These are phyloP conservation scores for Trachemys scripta DNA, from an alignment of 2,113 vertebrate genomes.

Conservation along the genomic window DNA sequence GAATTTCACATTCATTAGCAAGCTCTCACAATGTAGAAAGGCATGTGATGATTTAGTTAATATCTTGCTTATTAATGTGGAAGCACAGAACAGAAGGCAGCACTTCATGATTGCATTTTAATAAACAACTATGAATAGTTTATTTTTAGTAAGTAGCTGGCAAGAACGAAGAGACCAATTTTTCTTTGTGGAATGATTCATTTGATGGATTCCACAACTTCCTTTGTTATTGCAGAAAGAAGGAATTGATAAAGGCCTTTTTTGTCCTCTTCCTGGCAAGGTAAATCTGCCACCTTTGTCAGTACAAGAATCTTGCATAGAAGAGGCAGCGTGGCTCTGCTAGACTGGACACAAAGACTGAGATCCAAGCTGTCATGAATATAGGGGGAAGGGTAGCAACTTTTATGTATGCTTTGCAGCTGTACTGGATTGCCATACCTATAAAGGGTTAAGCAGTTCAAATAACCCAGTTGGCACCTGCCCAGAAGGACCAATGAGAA, in stretches of 20 bases:
- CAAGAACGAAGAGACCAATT: background rate
- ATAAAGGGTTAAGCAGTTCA: too few species aligned
- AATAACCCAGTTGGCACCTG: too few species aligned
- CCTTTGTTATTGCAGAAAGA: background rate
- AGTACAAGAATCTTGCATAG: background rate
- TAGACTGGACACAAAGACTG: background rate
- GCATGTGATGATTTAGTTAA: slow-evolving; percentile 69
- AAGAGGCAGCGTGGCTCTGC: background rate
- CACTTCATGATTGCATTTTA: slow-evolving; percentile 64
- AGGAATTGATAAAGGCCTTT: background rate
- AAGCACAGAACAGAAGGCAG: slow-evolving; percentile 62
- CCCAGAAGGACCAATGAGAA: too few species aligned
- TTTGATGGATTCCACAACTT: background rate
- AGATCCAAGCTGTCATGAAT: background rate
- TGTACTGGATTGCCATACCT: too few species aligned
- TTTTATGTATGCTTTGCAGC: too few species aligned
- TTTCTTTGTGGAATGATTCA: slow-evolving; percentile 17
- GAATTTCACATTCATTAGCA: slow-evolving; percentile 71
- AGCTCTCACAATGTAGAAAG: slow-evolving; percentile 63
- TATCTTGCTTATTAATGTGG: slow-evolving; percentile 71
- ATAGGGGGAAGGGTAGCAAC: too few species aligned
- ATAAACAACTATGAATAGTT: slow-evolving; percentile 64
- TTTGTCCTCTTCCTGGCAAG: background rate
- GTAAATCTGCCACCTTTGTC: background rate
- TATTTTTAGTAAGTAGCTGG: slow-evolving; percentile 66